Evolutionary conservation across 2,888 invertebrate species (phyloP).

Genomic region (Cephus nigrinus): DNA sequence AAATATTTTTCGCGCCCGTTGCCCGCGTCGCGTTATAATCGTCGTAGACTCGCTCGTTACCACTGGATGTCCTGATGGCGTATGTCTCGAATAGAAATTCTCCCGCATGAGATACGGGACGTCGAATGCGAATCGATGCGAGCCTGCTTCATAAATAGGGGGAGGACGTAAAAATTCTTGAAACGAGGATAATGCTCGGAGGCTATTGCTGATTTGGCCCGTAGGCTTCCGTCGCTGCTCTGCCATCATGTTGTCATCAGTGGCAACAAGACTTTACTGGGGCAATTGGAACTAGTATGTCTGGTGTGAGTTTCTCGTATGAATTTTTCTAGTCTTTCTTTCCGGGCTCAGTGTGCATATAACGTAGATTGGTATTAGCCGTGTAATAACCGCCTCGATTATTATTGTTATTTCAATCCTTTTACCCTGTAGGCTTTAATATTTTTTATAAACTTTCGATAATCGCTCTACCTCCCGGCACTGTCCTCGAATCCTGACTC

Average conservation of each 20-base stretch:
- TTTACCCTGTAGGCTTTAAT: constrained; percentile 22
- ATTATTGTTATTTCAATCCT: constrained; percentile 16
- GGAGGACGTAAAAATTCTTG: not conserved
- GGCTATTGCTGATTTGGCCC: not conserved
- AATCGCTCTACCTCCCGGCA: constrained; percentile 32
- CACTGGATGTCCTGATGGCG: not conserved
- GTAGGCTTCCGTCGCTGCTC: constrained; percentile 7
- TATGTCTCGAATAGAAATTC: not conserved
- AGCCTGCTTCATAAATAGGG: not conserved
- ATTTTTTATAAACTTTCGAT: constrained; percentile 31
- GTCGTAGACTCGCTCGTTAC: not conserved
- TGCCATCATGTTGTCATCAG: constrained; percentile 34
- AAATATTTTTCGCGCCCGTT: not conserved
- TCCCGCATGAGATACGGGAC: not conserved
- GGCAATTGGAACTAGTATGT: constrained; percentile 36
- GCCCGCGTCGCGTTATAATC: not conserved
- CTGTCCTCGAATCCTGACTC: constrained; percentile 5
- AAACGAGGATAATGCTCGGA: not conserved
- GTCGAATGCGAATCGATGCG: not conserved
- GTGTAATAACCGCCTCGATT: not conserved
- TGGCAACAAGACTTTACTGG: constrained; percentile 38
- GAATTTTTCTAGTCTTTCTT: constrained; percentile 24
- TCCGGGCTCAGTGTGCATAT: constrained; percentile 10
- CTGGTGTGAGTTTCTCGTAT: constrained; percentile 20
- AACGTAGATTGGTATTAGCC: not conserved